phyloP scores from a whole-genome alignment of 1,140 invertebrate genomes.

The Neodiprion lecontei region DNA sequence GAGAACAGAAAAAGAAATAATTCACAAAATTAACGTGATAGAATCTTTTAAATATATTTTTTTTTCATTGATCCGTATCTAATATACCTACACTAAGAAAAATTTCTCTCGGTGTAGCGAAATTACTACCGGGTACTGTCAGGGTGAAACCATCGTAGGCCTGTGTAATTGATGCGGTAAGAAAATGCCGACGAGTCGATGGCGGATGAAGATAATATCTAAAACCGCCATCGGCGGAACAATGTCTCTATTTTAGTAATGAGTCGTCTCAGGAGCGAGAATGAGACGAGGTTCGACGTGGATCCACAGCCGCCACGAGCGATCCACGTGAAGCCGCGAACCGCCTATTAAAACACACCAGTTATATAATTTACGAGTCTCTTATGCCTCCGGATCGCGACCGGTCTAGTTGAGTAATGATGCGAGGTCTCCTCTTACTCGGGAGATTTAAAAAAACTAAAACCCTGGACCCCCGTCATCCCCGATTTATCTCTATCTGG shows the following conservation, averaged over 20 bases:
- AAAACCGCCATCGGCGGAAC: conserved; percentile 10
- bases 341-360: conserved; percentile 33
- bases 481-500: too few relatives aligned
- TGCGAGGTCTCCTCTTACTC: too few relatives aligned
- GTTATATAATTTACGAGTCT: conserved; percentile 30
- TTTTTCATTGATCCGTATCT: too few relatives aligned
- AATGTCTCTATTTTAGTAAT: conserved; percentile 35
- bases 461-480: too few relatives aligned
- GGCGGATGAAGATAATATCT: neutral
- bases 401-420: too few relatives aligned
- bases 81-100: too few relatives aligned
- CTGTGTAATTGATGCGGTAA: neutral
- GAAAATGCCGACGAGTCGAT: neutral
- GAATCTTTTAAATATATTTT: too few relatives aligned
- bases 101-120: neutral
- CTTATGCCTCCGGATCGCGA: neutral
- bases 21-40: too few relatives aligned
- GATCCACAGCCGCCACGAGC: conserved; percentile 26
- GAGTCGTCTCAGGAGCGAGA: conserved; percentile 6
- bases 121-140: neutral
- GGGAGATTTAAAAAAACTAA: too few relatives aligned
- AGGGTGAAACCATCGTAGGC: neutral
- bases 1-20: too few relatives aligned
- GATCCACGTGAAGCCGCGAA: conserved; percentile 22
- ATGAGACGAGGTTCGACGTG: neutral